Evolutionary conservation across 2,113 vertebrate species (phyloP), one percentile per base, ranked within the genome.

Genomic region (Thryonomys swinderianus): DNA sequence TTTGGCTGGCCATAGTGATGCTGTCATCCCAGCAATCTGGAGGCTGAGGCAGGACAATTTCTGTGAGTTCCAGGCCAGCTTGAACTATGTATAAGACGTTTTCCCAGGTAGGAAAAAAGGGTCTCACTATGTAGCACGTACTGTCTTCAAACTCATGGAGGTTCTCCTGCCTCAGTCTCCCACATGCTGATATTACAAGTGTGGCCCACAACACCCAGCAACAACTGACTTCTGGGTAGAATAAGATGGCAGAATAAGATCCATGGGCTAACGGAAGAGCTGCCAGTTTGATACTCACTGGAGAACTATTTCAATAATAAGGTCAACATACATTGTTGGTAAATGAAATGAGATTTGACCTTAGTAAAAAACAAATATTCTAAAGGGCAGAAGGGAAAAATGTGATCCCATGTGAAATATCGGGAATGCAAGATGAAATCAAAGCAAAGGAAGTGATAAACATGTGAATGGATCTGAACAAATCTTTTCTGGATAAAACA

Each of bases 271-370:
- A 69, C 34, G 20, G 78, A 85, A 66, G 53, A 88, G 62, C 55
- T 51, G 59, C 40, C 59, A 88, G 14, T 79, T 85, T 94, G 67
- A 76, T 53, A 51, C 40, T 42, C 61, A n/a, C 9, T 16, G 25
- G 69, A 76, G 59, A 90, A 79, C 48, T 57, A 59, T 83, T 85
- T 79, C 61, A 90, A 51, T 34, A 85, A 90, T 85, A 27, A 94
- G 16, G 30, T 90, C 34, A 34, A 94, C 30, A 78, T 76, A 64
- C 64, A 81, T 53, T 62, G 71, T 51, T 16, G 27, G 40, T 62
- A 81, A 42, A 7, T 23, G 74, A 82, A 53, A 73, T 71, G 37
- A 76, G 37, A 73, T 16, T 67, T 66, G 45, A 84, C 62, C 57
- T 76, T 89, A 18, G 73, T 57, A 80, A 80, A 61, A 25, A 80